Evolutionary conservation across 64 coral and sea anemone genomes (phyloP), one percentile per base, ranked within the genome.

Genomic region (Stichodactyla helianthus): DNA sequence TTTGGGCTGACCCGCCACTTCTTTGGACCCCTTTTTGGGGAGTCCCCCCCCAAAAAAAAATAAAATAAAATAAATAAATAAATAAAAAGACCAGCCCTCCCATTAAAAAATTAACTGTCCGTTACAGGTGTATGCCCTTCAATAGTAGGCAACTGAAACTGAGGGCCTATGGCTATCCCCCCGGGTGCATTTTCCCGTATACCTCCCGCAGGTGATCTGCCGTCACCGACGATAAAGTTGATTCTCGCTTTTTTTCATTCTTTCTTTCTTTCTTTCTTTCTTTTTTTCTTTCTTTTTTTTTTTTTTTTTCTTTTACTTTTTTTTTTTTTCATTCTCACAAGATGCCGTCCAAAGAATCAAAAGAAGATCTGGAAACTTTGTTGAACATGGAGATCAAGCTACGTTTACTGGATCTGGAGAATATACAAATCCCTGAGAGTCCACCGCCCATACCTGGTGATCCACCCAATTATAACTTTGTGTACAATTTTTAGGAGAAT

Each of bases 301-400:
- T 50, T 28, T 2, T 50, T 78, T 51, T 17, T 44, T 78, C 76
- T 50, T 65, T 44, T 51, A 86, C 50, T n/a, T 35, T 51, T 55
- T 15, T 67, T 71, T 5, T 85, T 35, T 51, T 79, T 67, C 50
- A 44, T 14, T 25, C 18, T 68, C 25, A 13, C 35, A 55, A 98
- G 96, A 89, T 98, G 87, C 96, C 82, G 13, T 98, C 96, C 14
- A 59, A 78, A 59, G 82, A 87, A 59, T 94, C 93, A 16, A 65
- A 92, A 22, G 93, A 92, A 88, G 96, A 98, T 55, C 58, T 98
- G 77, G 93, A 98, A 68, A 98, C 89, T 0, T 71, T 98, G 26
- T 89, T 95, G 0, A 92, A 98, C 55, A 98, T 98, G 96, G 96
- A 98, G 83, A 95, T 98, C 92, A 98, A 98, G 63, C 88, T 98